phyloP scores from a whole-genome alignment of 2,113 vertebrate genomes.

The Illadopsis cleaveri region DNA sequence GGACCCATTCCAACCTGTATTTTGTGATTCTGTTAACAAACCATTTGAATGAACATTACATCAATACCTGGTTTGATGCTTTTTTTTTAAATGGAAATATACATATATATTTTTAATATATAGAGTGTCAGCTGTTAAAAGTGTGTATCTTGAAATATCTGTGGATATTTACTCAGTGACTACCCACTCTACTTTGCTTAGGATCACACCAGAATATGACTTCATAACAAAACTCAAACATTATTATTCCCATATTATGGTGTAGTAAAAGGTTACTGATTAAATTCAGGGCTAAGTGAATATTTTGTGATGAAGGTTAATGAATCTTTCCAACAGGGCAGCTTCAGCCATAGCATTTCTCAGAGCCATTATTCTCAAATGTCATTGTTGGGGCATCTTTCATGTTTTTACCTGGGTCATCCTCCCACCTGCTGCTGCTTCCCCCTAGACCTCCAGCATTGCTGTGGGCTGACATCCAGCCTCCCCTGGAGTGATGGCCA shows the following conservation, averaged over 20 bases:
- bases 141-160: neutral
- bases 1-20: neutral
- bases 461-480: fast-evolving
- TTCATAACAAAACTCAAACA: neutral
- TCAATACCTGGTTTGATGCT: neutral
- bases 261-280: neutral
- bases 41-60: neutral
- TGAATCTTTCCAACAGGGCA: neutral
- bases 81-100: neutral
- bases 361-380: neutral
- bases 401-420: neutral
- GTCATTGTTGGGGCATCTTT: neutral
- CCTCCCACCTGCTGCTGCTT: neutral
- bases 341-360: neutral
- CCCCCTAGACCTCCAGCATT: neutral
- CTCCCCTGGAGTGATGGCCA: neutral
- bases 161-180: neutral
- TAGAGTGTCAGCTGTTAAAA: neutral
- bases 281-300: neutral
- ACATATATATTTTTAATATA: neutral
- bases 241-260: neutral
- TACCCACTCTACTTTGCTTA: neutral
- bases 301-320: neutral
- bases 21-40: neutral
- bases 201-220: neutral